A percentile compares a stretch with the other conserved stretches of the same genome.
phyloP scores from a whole-genome alignment of 2,113 vertebrate species.

The Callospermophilus lateralis region DNA sequence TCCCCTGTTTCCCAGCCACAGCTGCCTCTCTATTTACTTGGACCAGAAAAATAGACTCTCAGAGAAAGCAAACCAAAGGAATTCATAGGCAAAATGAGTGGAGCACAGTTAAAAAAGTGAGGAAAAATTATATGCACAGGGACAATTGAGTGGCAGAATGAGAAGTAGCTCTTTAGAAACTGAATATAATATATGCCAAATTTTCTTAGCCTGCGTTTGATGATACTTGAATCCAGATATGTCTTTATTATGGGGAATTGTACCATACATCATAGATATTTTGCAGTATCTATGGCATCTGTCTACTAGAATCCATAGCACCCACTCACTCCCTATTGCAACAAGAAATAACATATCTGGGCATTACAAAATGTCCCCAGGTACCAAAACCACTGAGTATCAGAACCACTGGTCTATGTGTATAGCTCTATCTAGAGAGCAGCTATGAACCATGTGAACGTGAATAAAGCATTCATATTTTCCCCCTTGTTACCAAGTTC shows the following conservation, averaged over 20 bases:
- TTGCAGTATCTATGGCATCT: background rate
- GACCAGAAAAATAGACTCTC: conserved; percentile 65
- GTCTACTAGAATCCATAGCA: background rate
- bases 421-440: background rate
- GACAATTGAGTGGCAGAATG: conserved; percentile 10
- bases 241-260: background rate
- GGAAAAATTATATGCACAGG: background rate
- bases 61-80: conserved; percentile 67
- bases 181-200: background rate
- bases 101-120: conserved; percentile 17
- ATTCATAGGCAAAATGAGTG: conserved; percentile 46
- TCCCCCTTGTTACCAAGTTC: background rate
- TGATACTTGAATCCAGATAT: background rate
- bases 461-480: background rate
- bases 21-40: conserved; percentile 68
- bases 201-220: background rate
- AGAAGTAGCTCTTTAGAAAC: background rate
- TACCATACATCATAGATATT: background rate
- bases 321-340: background rate
- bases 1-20: conserved; percentile 67
- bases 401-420: background rate
- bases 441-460: background rate
- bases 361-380: background rate
- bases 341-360: background rate
- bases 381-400: background rate